Evolutionary conservation across 2,113 vertebrate genomes (phyloP).

Genomic region (Chrysemys picta): DNA sequence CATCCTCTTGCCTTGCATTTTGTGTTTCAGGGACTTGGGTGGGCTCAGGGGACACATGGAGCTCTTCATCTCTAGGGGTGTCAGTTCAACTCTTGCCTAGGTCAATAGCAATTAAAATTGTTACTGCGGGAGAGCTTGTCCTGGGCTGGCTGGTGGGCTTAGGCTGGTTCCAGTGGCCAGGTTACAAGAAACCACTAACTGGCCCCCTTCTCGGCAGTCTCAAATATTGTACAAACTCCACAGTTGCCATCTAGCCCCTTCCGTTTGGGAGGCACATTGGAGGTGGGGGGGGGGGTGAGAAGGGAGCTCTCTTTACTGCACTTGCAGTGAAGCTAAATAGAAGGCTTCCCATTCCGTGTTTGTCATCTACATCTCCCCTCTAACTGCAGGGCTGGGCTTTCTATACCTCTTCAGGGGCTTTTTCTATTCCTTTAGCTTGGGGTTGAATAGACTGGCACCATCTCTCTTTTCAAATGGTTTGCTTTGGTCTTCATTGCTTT

Average conservation of each 20-base stretch:
- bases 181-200: too few species aligned
- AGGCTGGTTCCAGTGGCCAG: too few species aligned
- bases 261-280: neutral
- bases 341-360: neutral
- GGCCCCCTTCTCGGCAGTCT: neutral
- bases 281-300: neutral
- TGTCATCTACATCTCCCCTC: neutral
- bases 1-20: neutral
- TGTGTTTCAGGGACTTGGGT: constrained; percentile 43
- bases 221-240: neutral
- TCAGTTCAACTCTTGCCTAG: neutral
- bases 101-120: neutral
- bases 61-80: neutral
- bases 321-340: neutral
- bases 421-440: neutral
- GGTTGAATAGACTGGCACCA: neutral
- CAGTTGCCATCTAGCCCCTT: neutral
- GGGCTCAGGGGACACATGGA: constrained; percentile 26
- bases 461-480: neutral
- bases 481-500: fast-evolving
- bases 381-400: neutral
- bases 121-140: neutral
- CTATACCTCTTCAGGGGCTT: neutral
- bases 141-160: neutral
- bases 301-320: neutral